Percentiles rank a stretch among this genome's conserved stretches.
Evolutionary conservation across 2,888 invertebrate species (phyloP).

Genomic region (Plagodis pulveraria): DNA sequence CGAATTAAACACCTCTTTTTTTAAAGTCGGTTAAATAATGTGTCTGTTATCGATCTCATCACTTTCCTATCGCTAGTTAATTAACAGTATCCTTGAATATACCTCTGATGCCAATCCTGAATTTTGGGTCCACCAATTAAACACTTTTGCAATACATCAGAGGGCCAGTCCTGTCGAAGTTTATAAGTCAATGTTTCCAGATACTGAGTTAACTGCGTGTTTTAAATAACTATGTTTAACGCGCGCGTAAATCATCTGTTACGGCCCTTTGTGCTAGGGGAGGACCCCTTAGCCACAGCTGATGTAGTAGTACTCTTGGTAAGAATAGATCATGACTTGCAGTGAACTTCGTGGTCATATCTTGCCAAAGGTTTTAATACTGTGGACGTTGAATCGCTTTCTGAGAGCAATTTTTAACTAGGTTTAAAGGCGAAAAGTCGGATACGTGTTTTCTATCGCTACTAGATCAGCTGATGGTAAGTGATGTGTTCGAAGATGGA

Average conservation of each 20-base stretch:
- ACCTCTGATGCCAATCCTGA: not conserved
- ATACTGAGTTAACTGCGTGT: slow-evolving; percentile 40
- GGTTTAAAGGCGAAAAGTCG: not conserved
- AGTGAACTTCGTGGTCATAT: slow-evolving; percentile 12
- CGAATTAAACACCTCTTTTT: too few species aligned
- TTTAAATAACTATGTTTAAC: slow-evolving; percentile 53
- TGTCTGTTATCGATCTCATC: too few species aligned
- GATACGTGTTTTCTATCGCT: too few species aligned
- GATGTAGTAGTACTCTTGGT: slow-evolving; percentile 33
- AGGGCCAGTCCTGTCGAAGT: not conserved
- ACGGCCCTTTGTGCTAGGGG: slow-evolving; percentile 67
- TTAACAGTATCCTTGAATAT: too few species aligned
- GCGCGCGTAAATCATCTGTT: slow-evolving; percentile 73
- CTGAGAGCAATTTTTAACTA: not conserved
- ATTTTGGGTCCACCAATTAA: not conserved
- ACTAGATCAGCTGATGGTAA: too few species aligned
- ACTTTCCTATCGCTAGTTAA: too few species aligned
- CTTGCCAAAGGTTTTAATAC: not conserved
- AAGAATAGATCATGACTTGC: slow-evolving; percentile 57
- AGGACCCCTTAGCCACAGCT: slow-evolving; percentile 45
- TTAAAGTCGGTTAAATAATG: too few species aligned
- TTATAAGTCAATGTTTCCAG: slow-evolving; percentile 6
- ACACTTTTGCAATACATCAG: not conserved
- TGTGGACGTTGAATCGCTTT: not conserved
- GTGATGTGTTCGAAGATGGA: too few species aligned